Base-by-base conservation (phyloP, 2,113 vertebrate genomes). In the Pseudonaja textilis region DNA sequence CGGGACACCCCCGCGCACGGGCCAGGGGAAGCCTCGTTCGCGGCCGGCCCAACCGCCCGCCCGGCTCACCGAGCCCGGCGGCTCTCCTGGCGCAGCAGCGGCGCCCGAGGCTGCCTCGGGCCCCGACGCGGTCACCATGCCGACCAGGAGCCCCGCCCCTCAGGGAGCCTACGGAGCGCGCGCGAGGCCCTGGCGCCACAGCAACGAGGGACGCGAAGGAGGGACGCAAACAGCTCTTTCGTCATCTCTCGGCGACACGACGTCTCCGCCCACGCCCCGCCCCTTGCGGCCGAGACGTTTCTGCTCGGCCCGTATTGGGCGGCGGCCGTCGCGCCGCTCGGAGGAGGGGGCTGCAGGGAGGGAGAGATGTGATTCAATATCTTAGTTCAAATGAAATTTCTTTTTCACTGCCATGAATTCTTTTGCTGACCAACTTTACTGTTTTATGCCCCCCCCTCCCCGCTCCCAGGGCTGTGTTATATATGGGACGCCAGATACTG, bases 121-220 rank as follows among this genome's bases (percentile, higher is more conserved):
- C 14, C 0, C 45, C 39, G 91, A 94, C 50, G 88, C 93, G n/a
- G 95, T 96, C 91, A 39, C 97, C 96, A 96, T 94, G 92, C 95
- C 86, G 89, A 94, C 94, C 8, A 7, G 5, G 16, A 85, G 50
- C 87, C 10, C 88, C 69, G 54, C 52, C 42, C 54, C 34, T 3
- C 12, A 47, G 50, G 26, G 10, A 26, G n/a, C 11, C 87, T 39
- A 22, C 12, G 87, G n/a, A 1, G 23, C 1, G 1, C 42, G 88
- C 39, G 34, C 26, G 45, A 52, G 1, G 18, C 45, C 88, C 2
- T 4, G 3, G 18, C n/a, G 45, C 10, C 14, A 23, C 0, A 11
- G 6, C 29, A 1, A 16, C 64, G 14, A 16, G 22, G n/a, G 57
- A 8, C 39, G 69, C 69, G 69, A 81, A 22, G 8, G 92, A 88